Conservation (phyloP, 2,113 vertebrate genomes). For the Sturnus vulgaris region DNA sequence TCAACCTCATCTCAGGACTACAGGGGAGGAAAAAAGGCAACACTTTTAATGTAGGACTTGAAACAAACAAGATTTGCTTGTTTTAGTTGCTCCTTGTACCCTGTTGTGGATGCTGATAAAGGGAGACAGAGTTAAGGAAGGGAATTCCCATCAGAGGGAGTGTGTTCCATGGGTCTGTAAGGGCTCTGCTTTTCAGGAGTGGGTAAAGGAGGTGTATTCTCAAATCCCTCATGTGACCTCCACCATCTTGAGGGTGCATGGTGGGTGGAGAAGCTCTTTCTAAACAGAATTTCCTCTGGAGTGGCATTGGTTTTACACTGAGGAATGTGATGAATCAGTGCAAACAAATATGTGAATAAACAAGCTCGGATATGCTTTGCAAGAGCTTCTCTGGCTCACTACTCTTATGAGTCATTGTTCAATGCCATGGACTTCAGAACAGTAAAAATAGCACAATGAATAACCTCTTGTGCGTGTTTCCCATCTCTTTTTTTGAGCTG, state of each 20-base stretch:
- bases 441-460: neutral
- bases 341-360: neutral
- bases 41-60: neutral
- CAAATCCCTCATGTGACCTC: neutral
- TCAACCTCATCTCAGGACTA: neutral
- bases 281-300: neutral
- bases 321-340: neutral
- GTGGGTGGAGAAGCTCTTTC: neutral
- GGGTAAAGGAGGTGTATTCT: neutral
- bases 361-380: neutral
- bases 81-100: neutral
- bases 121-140: neutral
- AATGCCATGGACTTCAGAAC: neutral
- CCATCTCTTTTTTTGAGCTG: neutral
- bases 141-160: neutral
- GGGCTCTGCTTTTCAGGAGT: neutral
- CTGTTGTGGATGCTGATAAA: neutral
- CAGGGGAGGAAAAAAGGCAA: neutral
- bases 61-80: neutral
- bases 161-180: neutral
- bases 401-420: neutral
- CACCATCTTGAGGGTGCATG: neutral
- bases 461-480: neutral
- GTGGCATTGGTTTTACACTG: neutral
- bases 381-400: neutral